Evolutionary conservation across 2,888 invertebrate genomes (phyloP), one percentile per base, ranked within the genome.

Genomic region (Listrodromus nycthemerus): DNA sequence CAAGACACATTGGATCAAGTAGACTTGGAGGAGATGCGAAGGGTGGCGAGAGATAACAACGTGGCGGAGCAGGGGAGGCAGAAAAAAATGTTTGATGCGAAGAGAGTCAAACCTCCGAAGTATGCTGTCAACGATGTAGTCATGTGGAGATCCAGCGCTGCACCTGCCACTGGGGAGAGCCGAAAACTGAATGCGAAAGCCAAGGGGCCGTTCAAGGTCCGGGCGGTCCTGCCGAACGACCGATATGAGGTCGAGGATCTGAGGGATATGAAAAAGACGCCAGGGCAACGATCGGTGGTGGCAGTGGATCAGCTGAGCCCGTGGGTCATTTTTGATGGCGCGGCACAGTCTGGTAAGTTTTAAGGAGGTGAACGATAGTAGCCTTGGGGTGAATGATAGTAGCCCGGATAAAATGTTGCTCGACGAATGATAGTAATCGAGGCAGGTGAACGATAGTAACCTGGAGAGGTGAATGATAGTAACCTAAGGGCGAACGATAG

Each of bases 191-290:
- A 65, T 1, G 77, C 86, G 0, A 85, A 85, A 7, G 83, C 83
- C 5, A 86, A 85, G 63, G 86, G 87, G 0, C 88, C 88, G 2
- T 88, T 84, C 71, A 84, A 78, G 48, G 84, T 88, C 0, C 85
- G 78, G 0, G 83, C 82, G 2, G 84, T 87, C 0, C 37, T 88
- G 13, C 87, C 87, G 0, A 87, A 89, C 50, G 88, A 87, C 48
- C 85, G 88, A 0, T 88, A 88, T 37, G 83, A 88, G 66, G 84
- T 88, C 3, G 80, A 86, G 41, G 88, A 89, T 67, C 41, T 88
- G 10, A 82, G 87, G 37, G 86, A 86, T 19, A 16, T 87, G 58
- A 86, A 83, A 63, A 88, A 86, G 82, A 45, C 86, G 2, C 75
- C 79, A 4, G 80, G 79, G 5, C 79, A 81, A 21, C 84, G 80